Percentiles rank a stretch among this genome's conserved stretches.
Conservation (phyloP, 2,888 invertebrate species). For the Diadegma fenestrale region DNA sequence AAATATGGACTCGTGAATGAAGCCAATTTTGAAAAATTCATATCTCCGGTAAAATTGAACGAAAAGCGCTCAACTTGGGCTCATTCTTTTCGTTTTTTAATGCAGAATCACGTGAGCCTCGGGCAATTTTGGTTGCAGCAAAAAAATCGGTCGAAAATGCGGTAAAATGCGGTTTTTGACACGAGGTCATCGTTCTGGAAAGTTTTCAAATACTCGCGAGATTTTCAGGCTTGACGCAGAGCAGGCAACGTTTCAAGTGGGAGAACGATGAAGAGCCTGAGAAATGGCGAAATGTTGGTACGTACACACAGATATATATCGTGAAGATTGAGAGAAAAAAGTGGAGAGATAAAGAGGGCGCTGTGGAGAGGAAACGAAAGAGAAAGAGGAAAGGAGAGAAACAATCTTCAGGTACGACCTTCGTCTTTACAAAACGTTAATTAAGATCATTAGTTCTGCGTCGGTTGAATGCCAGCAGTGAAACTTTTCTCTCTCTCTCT, state of each 20-base stretch:
- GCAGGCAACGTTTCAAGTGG: slow-evolving; percentile 6
- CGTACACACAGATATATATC: slow-evolving; percentile 40
- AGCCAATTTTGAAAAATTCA: no score
- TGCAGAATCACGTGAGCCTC: no score
- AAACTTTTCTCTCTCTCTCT: slow-evolving; percentile 18
- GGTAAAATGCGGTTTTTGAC: no score
- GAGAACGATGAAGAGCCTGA: slow-evolving; percentile 53
- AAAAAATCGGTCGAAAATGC: no score
- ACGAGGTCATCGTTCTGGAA: background rate
- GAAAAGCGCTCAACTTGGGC: no score
- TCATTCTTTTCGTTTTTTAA: no score
- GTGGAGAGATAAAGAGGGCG: slow-evolving; percentile 37
- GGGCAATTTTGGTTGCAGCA: no score
- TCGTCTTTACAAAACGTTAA: slow-evolving; percentile 83
- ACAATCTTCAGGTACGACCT: slow-evolving; percentile 73
- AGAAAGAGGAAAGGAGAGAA: slow-evolving; percentile 50
- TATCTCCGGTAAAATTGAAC: no score
- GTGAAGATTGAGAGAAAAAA: background rate
- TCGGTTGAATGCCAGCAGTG: slow-evolving; percentile 77
- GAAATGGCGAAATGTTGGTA: slow-evolving; percentile 39
- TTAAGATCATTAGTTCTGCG: slow-evolving; percentile 83
- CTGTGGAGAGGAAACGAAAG: slow-evolving; percentile 18
- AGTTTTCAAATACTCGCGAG: background rate
- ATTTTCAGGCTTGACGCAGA: slow-evolving; percentile 31
- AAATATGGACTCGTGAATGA: no score